phyloP scores from a whole-genome alignment of 2,888 invertebrate genomes.

The Cantharis flavilabris region DNA sequence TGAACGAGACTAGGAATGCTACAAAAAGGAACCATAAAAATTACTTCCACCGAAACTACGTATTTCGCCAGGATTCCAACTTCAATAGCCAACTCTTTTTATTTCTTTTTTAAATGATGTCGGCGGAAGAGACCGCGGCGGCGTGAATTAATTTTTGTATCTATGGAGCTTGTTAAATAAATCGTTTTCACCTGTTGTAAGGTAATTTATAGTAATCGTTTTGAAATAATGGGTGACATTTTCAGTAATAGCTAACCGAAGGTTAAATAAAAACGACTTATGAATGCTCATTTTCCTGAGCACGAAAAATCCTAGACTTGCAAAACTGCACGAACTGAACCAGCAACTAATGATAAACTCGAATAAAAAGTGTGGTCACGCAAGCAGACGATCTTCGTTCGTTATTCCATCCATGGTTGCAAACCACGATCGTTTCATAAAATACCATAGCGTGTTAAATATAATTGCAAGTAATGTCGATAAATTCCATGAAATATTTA shows the following conservation, averaged over 20 bases:
- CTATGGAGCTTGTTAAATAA: no score
- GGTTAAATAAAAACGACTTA: neutral
- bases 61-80: constrained; percentile 6
- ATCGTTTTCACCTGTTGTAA: neutral
- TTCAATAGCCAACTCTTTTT: neutral
- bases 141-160: neutral
- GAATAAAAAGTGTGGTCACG: neutral
- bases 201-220: neutral
- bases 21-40: constrained; percentile 17
- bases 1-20: constrained; percentile 34
- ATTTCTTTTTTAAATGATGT: neutral
- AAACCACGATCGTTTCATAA: neutral
- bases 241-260: neutral
- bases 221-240: neutral
- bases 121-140: neutral
- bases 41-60: constrained; percentile 31
- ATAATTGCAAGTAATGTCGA: neutral
- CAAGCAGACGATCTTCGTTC: neutral
- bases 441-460: neutral
- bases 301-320: neutral
- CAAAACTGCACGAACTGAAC: neutral
- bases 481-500: neutral
- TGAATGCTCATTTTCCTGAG: neutral
- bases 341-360: neutral
- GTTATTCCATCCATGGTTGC: neutral